Evolutionary conservation across 30 jellyfish, hydroid and myxozoan species (phyloP).

Genomic region (Turritopsis dohrnii): DNA sequence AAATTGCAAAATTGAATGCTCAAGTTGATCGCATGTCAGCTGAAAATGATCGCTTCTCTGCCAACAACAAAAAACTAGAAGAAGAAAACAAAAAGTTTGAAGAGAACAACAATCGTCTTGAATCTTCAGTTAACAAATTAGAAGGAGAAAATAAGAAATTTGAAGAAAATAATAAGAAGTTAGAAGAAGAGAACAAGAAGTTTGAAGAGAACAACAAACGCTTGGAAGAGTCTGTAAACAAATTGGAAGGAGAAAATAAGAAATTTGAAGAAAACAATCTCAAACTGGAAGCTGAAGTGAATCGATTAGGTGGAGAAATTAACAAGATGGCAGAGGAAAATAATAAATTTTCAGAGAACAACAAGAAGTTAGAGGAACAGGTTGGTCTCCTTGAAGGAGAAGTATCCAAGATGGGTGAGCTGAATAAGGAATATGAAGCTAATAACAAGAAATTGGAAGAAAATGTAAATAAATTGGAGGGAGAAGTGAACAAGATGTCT

Average conservation of each 20-base stretch:
- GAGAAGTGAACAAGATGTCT: slow-evolving; percentile 67
- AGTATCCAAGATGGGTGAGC: slow-evolving; percentile 55
- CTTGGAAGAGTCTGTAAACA: slow-evolving; percentile 25
- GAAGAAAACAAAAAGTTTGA: slow-evolving; percentile 70
- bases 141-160: slow-evolving; percentile 63
- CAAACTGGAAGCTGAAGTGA: slow-evolving; percentile 67
- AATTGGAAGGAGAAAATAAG: slow-evolving; percentile 49
- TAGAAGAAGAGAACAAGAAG: slow-evolving; percentile 73
- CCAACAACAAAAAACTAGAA: slow-evolving; percentile 58
- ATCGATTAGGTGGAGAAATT: slow-evolving; percentile 57
- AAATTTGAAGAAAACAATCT: slow-evolving; percentile 57
- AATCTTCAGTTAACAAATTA: slow-evolving; percentile 54
- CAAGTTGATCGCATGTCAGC: slow-evolving; percentile 65
- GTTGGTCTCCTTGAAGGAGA: slow-evolving; percentile 70
- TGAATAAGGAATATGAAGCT: slow-evolving; percentile 41
- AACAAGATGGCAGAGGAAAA: slow-evolving; percentile 63
- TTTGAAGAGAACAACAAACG: slow-evolving; percentile 37
- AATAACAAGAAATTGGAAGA: slow-evolving; percentile 58
- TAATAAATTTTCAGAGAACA: slow-evolving; percentile 68
- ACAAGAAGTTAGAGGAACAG: slow-evolving; percentile 70
- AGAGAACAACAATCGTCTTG: slow-evolving; percentile 53
- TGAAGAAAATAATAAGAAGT: slow-evolving; percentile 59
- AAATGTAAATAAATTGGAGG: slow-evolving; percentile 67
- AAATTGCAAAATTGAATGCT: slow-evolving; percentile 46
- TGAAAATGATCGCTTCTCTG: slow-evolving; percentile 70